Percentiles rank a stretch among this genome's conserved stretches.
Evolutionary conservation across 2,113 vertebrate species (phyloP).

Genomic region (Leptobrachium leishanense): DNA sequence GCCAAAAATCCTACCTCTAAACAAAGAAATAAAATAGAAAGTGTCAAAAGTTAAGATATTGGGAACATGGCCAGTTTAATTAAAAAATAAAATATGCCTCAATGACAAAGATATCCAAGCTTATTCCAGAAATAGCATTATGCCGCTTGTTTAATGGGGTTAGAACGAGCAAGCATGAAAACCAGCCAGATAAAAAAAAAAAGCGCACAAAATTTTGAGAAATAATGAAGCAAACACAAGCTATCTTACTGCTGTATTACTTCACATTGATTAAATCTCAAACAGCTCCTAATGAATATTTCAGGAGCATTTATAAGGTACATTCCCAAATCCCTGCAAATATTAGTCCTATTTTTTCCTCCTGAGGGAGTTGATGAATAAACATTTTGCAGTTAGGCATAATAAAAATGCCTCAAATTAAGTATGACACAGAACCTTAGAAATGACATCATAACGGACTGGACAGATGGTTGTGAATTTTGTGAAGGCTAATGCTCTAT

Average conservation of each 20-base stretch:
- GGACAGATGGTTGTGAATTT: constrained; percentile 6
- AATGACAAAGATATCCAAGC: not conserved
- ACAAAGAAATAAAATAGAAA: too few species aligned
- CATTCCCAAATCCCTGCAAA: constrained; percentile 23
- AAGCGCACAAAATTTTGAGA: not conserved
- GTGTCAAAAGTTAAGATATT: too few species aligned
- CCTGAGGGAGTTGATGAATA: not conserved
- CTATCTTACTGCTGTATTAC: constrained; percentile 7
- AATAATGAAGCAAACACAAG: not conserved
- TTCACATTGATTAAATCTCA: constrained; percentile 7
- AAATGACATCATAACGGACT: not conserved
- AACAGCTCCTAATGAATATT: constrained; percentile 33
- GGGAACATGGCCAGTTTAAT: too few species aligned
- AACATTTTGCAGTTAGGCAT: not conserved
- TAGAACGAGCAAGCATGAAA: not conserved
- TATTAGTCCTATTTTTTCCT: constrained; percentile 2
- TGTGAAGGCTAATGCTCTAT: constrained; percentile 24
- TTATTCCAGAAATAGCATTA: not conserved
- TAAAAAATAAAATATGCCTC: too few species aligned
- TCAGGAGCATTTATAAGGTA: constrained; percentile 4
- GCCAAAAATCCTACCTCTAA: too few species aligned
- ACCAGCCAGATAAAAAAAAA: not conserved
- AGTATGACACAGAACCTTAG: constrained; percentile 1
- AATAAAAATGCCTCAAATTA: not conserved
- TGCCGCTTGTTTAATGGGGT: too few species aligned